Evolutionary conservation across 2,888 invertebrate genomes (phyloP).

Genomic region (Nebria salina): DNA sequence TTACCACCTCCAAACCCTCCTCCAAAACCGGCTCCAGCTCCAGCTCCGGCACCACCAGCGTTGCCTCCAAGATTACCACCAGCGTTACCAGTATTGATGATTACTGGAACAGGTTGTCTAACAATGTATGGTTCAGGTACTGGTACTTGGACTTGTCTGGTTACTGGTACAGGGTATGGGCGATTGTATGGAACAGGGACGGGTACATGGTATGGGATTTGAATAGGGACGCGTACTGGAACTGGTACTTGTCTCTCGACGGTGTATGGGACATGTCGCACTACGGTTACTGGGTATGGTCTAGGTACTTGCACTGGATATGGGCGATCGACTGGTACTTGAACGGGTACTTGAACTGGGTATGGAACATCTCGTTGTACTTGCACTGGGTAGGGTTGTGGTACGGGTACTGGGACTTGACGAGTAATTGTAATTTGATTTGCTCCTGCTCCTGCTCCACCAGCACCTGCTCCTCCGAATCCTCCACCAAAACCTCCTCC

Average conservation of each 20-base stretch:
- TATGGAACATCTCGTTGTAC: slow-evolving; percentile 28
- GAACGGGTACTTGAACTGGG: slow-evolving; percentile 35
- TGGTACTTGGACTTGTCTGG: slow-evolving; percentile 28
- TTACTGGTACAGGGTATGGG: slow-evolving; percentile 32
- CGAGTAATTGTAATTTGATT: slow-evolving; percentile 31
- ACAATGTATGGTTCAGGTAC: slow-evolving; percentile 32
- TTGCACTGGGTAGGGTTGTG: slow-evolving; percentile 32
- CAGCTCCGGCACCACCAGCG: slow-evolving; percentile 16
- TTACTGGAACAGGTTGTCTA: slow-evolving; percentile 27
- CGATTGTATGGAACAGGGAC: slow-evolving; percentile 34
- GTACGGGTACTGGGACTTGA: slow-evolving; percentile 31
- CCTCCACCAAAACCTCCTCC: slow-evolving; percentile 26
- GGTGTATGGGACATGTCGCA: slow-evolving; percentile 26
- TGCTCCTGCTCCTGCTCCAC: slow-evolving; percentile 17
- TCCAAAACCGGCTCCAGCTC: neutral
- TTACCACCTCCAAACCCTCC: slow-evolving; percentile 16
- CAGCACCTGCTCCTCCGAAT: slow-evolving; percentile 11
- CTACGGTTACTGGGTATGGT: slow-evolving; percentile 32
- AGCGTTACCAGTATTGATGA: slow-evolving; percentile 31
- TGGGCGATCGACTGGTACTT: slow-evolving; percentile 31
- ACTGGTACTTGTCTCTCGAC: slow-evolving; percentile 28
- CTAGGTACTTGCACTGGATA: slow-evolving; percentile 34
- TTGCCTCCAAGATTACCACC: slow-evolving; percentile 2
- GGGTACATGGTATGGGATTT: slow-evolving; percentile 21
- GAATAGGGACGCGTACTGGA: slow-evolving; percentile 30